A percentile compares a stretch with the other conserved stretches of the same genome.
Conservation (phyloP, 2,888 invertebrate genomes). For the Euphydryas editha region DNA sequence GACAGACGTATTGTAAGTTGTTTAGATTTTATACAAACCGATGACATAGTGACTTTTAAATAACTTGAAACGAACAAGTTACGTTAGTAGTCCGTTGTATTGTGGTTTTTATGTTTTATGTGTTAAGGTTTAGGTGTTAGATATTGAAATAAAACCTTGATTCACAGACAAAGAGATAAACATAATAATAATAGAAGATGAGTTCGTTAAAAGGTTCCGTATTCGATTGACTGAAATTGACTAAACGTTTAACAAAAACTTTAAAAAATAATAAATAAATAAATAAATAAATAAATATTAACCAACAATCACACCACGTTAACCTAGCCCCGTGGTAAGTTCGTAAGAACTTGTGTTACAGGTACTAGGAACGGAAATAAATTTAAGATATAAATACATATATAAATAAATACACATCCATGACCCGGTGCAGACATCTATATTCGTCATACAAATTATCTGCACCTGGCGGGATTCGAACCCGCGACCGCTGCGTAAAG, state of each 20-base stretch:
- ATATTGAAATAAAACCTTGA: slow-evolving; percentile 1
- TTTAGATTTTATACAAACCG: slow-evolving; percentile 20
- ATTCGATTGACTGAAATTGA: background rate
- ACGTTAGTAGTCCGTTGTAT: slow-evolving; percentile 7
- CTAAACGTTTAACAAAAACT: background rate
- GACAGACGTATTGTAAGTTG: slow-evolving; percentile 16
- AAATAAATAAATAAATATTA: too few relatives aligned
- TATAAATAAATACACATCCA: too few relatives aligned
- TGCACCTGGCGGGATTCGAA: too few relatives aligned
- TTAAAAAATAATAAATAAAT: background rate
- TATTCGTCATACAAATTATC: too few relatives aligned
- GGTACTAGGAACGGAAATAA: too few relatives aligned
- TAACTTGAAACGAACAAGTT: slow-evolving; percentile 16
- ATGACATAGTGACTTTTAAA: slow-evolving; percentile 34
- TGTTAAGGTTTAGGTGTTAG: background rate
- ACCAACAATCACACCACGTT: too few relatives aligned
- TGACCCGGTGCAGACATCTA: too few relatives aligned
- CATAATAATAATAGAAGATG: background rate
- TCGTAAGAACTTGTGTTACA: too few relatives aligned
- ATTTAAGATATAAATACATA: too few relatives aligned
- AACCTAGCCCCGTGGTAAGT: too few relatives aligned
- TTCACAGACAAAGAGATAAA: background rate
- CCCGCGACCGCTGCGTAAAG: too few relatives aligned
- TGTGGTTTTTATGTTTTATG: slow-evolving; percentile 6
- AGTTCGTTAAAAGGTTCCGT: background rate